These are phyloP conservation scores for Abscondita cerata DNA, from an alignment of 2,888 invertebrate species.

Conservation along the genomic window DNA sequence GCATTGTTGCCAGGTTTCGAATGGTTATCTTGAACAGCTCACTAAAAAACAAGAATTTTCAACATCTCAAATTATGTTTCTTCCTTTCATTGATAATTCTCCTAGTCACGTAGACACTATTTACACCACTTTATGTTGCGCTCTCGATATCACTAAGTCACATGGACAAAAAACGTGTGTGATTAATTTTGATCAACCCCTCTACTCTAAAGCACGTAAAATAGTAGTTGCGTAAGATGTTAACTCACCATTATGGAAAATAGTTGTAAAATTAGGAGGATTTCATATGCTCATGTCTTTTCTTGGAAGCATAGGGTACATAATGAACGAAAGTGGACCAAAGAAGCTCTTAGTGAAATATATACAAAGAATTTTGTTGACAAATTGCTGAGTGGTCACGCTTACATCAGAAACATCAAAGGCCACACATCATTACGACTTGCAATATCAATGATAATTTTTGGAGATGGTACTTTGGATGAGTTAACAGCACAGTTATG, in stretches of 20 bases:
- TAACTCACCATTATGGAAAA: conserved; percentile 32
- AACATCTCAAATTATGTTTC: conserved; percentile 36
- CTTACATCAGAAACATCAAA: conserved; percentile 49
- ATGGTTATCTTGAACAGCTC: conserved; percentile 48
- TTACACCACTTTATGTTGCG: conserved; percentile 39
- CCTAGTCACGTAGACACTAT: conserved; percentile 36
- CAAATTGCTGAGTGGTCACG: conserved; percentile 47
- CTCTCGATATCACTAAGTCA: conserved; percentile 37
- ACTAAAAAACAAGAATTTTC: conserved; percentile 41
- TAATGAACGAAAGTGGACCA: conserved; percentile 41
- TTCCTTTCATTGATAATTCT: conserved; percentile 27
- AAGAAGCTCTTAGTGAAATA: conserved; percentile 38
- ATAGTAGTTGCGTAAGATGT: conserved; percentile 28
- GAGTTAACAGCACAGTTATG: conserved; percentile 40
- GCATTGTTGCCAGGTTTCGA: conserved; percentile 49
- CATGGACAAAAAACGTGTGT: conserved; percentile 38
- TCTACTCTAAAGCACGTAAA: conserved; percentile 35
- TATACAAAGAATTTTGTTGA: conserved; percentile 46
- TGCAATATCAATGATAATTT: conserved; percentile 38
- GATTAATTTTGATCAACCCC: conserved; percentile 39
- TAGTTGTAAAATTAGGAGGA: conserved; percentile 49
- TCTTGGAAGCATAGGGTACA: conserved; percentile 41
- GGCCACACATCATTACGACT: conserved; percentile 47
- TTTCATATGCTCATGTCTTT: conserved; percentile 50
- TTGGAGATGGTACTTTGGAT: conserved; percentile 42